phyloP scores from a whole-genome alignment of 1,140 invertebrate species.

The Aphelenchoides avenae region DNA sequence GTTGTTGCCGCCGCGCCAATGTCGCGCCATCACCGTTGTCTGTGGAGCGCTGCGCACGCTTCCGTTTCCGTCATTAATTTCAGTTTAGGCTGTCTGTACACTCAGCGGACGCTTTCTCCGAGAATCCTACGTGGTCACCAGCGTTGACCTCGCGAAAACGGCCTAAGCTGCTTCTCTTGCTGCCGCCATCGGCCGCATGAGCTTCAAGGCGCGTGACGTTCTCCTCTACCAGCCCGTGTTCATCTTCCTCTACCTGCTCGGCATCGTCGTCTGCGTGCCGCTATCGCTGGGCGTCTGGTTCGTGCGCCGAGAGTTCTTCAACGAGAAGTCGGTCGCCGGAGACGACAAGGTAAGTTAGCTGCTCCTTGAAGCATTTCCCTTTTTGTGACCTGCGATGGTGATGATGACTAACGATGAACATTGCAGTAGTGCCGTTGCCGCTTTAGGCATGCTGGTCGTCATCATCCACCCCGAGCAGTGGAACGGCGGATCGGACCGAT shows the following conservation, averaged over 20 bases:
- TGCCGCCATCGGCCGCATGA: conserved; percentile 10
- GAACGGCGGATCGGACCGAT: conserved; percentile 57
- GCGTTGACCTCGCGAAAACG: too few relatives aligned
- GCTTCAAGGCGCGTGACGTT: conserved; percentile 15
- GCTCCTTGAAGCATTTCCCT: neutral
- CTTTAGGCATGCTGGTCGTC: conserved; percentile 56
- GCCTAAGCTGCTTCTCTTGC: neutral
- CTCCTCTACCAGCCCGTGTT: conserved; percentile 22
- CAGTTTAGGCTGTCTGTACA: too few relatives aligned
- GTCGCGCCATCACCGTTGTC: too few relatives aligned
- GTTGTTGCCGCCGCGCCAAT: too few relatives aligned
- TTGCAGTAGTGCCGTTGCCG: conserved; percentile 14
- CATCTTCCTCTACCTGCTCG: conserved; percentile 35
- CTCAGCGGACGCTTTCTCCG: too few relatives aligned
- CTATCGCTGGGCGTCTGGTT: conserved; percentile 50
- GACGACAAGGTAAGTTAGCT: conserved; percentile 30
- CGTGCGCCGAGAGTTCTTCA: conserved; percentile 46
- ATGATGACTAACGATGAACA: neutral
- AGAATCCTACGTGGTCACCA: too few relatives aligned
- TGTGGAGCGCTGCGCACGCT: too few relatives aligned
- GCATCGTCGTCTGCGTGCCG: conserved; percentile 45
- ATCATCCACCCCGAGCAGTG: conserved; percentile 59
- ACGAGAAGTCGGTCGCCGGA: conserved; percentile 49
- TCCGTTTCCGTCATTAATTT: too few relatives aligned
- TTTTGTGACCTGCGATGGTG: neutral